phyloP scores from a whole-genome alignment of 2,113 vertebrate species.

The Bagarius yarrelli region DNA sequence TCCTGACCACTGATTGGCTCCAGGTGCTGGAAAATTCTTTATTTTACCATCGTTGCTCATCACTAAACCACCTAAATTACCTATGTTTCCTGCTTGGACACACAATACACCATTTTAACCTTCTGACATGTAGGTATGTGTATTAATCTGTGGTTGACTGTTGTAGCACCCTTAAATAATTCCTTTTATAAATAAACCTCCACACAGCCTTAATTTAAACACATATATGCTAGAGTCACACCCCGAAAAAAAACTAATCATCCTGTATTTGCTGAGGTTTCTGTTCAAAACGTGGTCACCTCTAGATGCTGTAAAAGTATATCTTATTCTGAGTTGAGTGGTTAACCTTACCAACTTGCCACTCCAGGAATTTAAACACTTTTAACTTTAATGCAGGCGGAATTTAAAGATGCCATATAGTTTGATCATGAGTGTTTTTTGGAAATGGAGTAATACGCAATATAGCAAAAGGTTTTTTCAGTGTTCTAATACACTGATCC shows the following conservation, averaged over 20 bases:
- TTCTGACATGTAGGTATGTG: slow-evolving; percentile 7
- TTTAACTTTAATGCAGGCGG: slow-evolving; percentile 30
- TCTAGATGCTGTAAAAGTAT: slow-evolving; percentile 19
- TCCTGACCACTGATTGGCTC: slow-evolving; percentile 42
- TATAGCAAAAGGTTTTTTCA: background rate
- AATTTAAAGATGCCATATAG: slow-evolving; percentile 6
- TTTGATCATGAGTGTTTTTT: slow-evolving; percentile 20
- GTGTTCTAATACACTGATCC: background rate
- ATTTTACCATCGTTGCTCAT: background rate
- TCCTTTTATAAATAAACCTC: slow-evolving; percentile 26
- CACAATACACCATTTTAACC: slow-evolving; percentile 1
- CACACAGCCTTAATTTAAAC: slow-evolving; percentile 37
- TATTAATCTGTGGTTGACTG: slow-evolving; percentile 20
- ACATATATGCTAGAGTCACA: slow-evolving; percentile 37
- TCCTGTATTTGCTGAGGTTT: slow-evolving; percentile 46
- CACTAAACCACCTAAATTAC: slow-evolving; percentile 3
- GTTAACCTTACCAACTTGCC: slow-evolving; percentile 25
- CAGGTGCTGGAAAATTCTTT: slow-evolving; percentile 37
- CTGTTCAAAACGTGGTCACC: slow-evolving; percentile 10
- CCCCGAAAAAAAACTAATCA: slow-evolving; percentile 36
- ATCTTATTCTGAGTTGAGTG: slow-evolving; percentile 14
- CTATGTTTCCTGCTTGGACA: background rate
- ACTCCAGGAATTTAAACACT: slow-evolving; percentile 13
- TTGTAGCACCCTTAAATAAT: slow-evolving; percentile 37
- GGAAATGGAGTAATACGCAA: background rate